Evolutionary conservation across 2,113 vertebrate species (phyloP).

Genomic region (Illadopsis cleaveri): DNA sequence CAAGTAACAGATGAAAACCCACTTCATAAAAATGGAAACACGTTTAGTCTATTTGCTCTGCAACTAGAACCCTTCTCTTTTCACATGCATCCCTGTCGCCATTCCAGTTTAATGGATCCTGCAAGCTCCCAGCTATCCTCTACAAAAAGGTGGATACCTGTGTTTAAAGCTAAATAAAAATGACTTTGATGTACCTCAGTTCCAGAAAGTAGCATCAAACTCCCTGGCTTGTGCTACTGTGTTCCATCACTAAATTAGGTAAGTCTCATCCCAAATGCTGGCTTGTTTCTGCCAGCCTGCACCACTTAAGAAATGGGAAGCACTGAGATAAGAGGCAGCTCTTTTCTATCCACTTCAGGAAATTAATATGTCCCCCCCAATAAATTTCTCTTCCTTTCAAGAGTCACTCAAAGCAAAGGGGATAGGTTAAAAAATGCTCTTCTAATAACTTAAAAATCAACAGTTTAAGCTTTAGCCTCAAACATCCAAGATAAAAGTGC

Average conservation of each 20-base stretch:
- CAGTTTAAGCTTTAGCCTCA: background rate
- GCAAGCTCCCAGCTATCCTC: background rate
- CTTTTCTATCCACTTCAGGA: background rate
- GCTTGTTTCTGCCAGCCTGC: background rate
- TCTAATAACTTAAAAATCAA: background rate
- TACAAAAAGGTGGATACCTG: background rate
- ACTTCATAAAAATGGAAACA: background rate
- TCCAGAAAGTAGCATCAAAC: background rate
- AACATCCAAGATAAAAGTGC: background rate
- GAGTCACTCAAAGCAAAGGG: background rate
- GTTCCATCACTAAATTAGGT: background rate
- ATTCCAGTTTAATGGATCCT: background rate
- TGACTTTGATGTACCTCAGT: background rate
- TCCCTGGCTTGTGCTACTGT: background rate
- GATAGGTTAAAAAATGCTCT: background rate
- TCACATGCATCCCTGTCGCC: background rate
- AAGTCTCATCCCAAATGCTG: background rate
- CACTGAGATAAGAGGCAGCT: background rate
- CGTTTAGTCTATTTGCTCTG: background rate
- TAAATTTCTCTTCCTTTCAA: background rate
- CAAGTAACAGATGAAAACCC: background rate
- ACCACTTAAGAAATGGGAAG: background rate
- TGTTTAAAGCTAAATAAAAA: background rate
- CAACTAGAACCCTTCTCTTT: background rate
- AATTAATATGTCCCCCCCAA: background rate